Base-by-base conservation (phyloP, 2,797 vertebrate species). In the Todus mexicanus region DNA sequence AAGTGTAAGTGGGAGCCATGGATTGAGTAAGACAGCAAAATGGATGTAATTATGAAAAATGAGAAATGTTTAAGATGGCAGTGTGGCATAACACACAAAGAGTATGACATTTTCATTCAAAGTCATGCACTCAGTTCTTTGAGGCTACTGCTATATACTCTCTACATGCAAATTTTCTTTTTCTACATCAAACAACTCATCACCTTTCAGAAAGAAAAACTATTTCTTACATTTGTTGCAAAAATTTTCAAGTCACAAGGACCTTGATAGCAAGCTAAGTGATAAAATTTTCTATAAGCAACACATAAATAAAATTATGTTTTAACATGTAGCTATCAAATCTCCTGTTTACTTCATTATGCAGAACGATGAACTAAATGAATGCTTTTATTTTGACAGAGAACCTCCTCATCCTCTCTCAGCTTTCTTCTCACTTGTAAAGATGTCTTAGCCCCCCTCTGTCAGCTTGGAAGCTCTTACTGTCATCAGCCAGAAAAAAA, bases 321-420 rank as follows among this genome's bases (percentile, higher is more conserved):
- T 96, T 92, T 96, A 96, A 92, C 72, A 68, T 57, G 42, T 11
- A 90, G 64, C 71, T 89, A 88, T 94, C 91, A 92, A 38, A 94
- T 88, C 65, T 87, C 48, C 61, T 91, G 65, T 88, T 92, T 92
- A 80, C 80, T 96, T 88, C 95, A 80, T 94, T 90, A 72, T 4
- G 25, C 65, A 61, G 47, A 93, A 95, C 57, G 63, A 84, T 61
- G 83, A 95, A 94, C 90, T 95, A 97, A 98, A 96, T 59, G 78
- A 96, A 97, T 96, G 91, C 84, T 97, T 98, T 96, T 96, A 96
- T 97, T 97, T 97, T 98, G 97, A 96, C 95, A 97, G 94, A 96
- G 81, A 91, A 94, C 71, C 87, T 84, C 86, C 89, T 93, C 87
- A 92, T 92, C 72, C 91, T 89, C 91, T 96, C 92, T 96, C 95